Conservation (phyloP, 2,797 vertebrate genomes). For the Artibeus jamaicensis region DNA sequence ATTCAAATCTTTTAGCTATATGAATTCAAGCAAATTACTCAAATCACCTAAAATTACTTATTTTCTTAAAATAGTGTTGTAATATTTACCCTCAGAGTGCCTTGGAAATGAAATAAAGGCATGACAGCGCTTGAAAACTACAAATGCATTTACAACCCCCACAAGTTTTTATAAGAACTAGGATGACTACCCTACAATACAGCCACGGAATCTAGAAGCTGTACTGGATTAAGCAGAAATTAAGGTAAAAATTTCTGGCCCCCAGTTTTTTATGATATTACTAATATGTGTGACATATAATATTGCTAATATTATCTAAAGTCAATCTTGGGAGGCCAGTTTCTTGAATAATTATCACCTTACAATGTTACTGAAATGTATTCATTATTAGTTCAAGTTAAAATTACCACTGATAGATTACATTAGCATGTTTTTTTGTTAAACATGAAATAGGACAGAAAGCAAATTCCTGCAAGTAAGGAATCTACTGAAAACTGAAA, state of each 20-base stretch:
- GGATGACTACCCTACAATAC: neutral
- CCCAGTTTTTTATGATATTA: neutral
- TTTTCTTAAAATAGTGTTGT: neutral
- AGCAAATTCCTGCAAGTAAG: neutral
- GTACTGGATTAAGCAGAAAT: neutral
- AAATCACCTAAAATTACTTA: neutral
- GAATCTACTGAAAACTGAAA: neutral
- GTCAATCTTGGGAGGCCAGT: neutral
- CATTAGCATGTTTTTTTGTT: neutral
- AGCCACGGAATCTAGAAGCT: neutral
- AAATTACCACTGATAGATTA: neutral
- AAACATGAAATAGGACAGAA: neutral
- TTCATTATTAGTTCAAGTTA: constrained; percentile 16
- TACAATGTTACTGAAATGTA: neutral
- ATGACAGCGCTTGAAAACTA: neutral
- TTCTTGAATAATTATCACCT: neutral
- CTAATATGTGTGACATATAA: neutral
- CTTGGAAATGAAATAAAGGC: neutral
- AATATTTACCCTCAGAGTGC: neutral
- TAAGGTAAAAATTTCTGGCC: neutral
- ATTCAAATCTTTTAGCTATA: neutral
- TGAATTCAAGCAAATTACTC: neutral
- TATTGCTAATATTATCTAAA: neutral
- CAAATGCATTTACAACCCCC: neutral
- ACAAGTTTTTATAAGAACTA: neutral